These are phyloP conservation scores for Phyllostomus hastatus DNA, from an alignment of 2,113 vertebrate species.

Conservation along the genomic window DNA sequence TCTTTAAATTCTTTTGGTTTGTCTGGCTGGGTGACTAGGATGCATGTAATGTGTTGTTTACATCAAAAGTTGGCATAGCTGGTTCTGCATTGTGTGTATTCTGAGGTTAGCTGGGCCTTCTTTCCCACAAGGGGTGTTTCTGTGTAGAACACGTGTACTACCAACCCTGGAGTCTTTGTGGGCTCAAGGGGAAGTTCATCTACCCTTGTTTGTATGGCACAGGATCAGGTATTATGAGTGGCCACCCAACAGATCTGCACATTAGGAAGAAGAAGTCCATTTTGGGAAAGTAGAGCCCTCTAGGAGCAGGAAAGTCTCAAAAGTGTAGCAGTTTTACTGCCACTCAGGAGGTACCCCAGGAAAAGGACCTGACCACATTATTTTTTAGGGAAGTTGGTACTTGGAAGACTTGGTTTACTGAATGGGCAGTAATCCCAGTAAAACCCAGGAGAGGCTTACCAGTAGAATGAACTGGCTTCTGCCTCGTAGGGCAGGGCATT, in stretches of 20 bases:
- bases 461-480: background rate
- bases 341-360: background rate
- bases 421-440: background rate
- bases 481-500: background rate
- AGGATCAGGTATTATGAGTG: background rate
- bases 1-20: constrained; percentile 27
- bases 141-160: background rate
- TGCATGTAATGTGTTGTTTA: background rate
- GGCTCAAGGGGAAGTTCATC: background rate
- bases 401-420: background rate
- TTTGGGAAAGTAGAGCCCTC: background rate
- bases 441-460: background rate
- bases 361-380: background rate
- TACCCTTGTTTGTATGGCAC: background rate
- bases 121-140: background rate
- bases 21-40: background rate
- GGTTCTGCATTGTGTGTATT: background rate
- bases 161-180: background rate
- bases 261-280: background rate
- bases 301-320: background rate
- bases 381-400: background rate
- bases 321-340: background rate
- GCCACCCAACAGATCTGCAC: background rate
- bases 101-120: background rate
- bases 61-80: background rate